A percentile compares a stretch with the other conserved stretches of the same genome.
phyloP scores from a whole-genome alignment of 2,113 vertebrate species.

The Colaptes auratus region DNA sequence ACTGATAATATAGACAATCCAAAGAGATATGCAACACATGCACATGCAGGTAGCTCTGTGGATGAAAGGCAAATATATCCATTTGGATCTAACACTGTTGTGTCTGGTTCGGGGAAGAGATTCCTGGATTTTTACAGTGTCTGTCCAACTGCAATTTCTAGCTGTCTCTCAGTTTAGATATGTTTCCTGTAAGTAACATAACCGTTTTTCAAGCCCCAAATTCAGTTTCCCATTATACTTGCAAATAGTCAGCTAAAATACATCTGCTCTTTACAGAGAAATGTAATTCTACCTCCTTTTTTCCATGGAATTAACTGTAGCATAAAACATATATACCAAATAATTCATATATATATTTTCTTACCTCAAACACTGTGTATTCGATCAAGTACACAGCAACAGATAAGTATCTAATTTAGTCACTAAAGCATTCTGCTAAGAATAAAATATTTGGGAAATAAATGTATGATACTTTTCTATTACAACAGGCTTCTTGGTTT shows the following conservation, averaged over 20 bases:
- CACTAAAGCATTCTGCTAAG: background rate
- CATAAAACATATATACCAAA: background rate
- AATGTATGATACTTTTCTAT: background rate
- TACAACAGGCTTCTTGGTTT: background rate
- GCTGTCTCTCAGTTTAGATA: slow-evolving; percentile 24
- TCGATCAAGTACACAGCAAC: background rate
- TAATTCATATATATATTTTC: background rate
- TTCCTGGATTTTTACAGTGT: slow-evolving; percentile 1
- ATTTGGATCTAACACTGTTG: background rate
- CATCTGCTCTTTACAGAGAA: slow-evolving; percentile 26
- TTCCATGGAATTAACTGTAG: background rate
- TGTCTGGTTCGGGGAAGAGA: slow-evolving; percentile 29
- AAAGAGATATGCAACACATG: background rate
- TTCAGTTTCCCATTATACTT: slow-evolving; percentile 61
- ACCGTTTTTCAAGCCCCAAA: slow-evolving; percentile 31
- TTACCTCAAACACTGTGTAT: background rate
- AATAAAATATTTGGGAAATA: background rate
- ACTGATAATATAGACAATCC: background rate
- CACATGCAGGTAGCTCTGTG: background rate
- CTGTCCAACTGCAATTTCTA: slow-evolving; percentile 29
- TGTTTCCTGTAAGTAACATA: slow-evolving; percentile 43
- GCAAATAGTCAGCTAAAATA: slow-evolving; percentile 49
- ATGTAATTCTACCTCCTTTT: background rate
- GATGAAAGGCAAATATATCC: background rate
- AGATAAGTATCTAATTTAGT: background rate